Base-by-base conservation (phyloP, 1,140 invertebrate species). In the Hycleus cichorii region DNA sequence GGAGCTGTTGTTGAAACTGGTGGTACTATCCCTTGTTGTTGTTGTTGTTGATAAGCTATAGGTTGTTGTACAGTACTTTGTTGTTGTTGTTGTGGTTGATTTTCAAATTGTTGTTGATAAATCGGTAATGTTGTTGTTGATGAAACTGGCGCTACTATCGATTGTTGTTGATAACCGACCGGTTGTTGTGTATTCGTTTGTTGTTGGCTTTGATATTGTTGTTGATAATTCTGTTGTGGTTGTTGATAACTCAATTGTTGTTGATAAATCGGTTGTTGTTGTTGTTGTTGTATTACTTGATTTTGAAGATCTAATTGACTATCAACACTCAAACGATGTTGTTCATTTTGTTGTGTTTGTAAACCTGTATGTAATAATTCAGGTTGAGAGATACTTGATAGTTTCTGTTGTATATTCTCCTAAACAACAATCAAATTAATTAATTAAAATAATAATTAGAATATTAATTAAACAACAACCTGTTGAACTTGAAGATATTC, bases 271-370 rank as follows among this genome's bases (percentile, higher is more conserved):
- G 10, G 4, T 7, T 12, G 12, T 12, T 12, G 12, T 12, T 48
- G 58, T 42, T 45, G 59, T 39, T 63, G 58, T 46, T 57, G 50
- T 24, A 38, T 27, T 49, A 32, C 43, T 56, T 54, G 58, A 55
- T 49, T 54, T 47, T 39, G 26, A 27, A 40, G 44, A 49, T 72
- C 70, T 56, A 73, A 55, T 45, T 72, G 70, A 57, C 69, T 65
- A 40, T 73, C 70, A 3, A 73, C 69, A 46, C 68, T 72, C 18
- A 70, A 50, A 26, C 71, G 48, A 47, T 73, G 71, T 44, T 73
- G 69, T 12, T 32, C 32, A 5, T 1, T 4, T 32, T 49, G 52
- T 47, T 43, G 46, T 7, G 57, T 32, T 47, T 63, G 64, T 11
- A 52, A 44, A 11, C 59, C 44, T 2, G 64, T 47, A 51, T 69